phyloP scores from a whole-genome alignment of 2,888 invertebrate species.

The Helicoverpa assulta region DNA sequence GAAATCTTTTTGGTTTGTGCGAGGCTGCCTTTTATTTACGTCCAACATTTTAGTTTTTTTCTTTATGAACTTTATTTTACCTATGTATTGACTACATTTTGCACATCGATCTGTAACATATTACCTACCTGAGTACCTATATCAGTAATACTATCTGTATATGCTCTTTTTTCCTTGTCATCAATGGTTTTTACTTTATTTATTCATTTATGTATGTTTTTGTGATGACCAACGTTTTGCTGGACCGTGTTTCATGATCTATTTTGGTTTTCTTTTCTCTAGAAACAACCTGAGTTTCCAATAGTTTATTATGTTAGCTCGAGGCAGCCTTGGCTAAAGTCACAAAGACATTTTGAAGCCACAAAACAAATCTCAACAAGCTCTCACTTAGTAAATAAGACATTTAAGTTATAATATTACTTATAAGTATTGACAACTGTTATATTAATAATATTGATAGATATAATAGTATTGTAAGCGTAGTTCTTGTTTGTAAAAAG shows the following conservation, averaged over 20 bases:
- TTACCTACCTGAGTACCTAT: no score
- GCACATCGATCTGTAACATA: no score
- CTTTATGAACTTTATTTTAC: no score
- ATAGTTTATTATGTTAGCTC: no score
- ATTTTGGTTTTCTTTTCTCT: no score
- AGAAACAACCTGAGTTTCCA: neutral
- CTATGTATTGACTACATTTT: no score
- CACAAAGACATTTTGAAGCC: conserved; percentile 6
- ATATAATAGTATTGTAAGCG: conserved; percentile 38
- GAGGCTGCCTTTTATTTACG: conserved; percentile 28
- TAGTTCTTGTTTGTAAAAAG: conserved; percentile 52
- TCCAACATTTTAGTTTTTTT: neutral
- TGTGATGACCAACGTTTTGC: no score
- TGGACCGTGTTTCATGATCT: no score
- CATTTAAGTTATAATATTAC: conserved; percentile 39
- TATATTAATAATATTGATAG: conserved; percentile 43
- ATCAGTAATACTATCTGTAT: no score
- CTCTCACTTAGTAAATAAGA: conserved; percentile 47
- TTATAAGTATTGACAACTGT: conserved; percentile 58
- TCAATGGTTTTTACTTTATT: no score
- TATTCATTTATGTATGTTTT: no score
- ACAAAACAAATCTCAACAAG: conserved; percentile 33
- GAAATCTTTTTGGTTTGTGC: neutral
- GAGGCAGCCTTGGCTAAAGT: conserved; percentile 19
- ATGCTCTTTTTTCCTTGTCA: no score